phyloP scores from a whole-genome alignment of 2,888 invertebrate genomes.

The Timema podura region DNA sequence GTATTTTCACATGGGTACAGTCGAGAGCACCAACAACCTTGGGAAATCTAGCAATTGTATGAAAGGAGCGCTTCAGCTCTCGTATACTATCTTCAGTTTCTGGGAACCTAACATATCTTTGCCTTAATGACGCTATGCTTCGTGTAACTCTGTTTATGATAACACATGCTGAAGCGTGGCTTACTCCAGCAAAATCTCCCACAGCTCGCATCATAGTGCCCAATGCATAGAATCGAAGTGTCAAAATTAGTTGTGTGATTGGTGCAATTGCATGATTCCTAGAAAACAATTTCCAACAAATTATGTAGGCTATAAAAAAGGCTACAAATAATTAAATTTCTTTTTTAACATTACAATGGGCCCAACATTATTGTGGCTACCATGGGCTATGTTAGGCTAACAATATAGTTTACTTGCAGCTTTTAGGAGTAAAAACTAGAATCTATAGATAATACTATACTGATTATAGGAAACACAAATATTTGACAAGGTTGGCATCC shows the following conservation, averaged over 20 bases:
- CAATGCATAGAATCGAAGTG: conserved; percentile 17
- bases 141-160: conserved; percentile 11
- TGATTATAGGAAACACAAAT: too few relatives aligned
- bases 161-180: not conserved
- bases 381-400: too few relatives aligned
- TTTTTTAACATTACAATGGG: too few relatives aligned
- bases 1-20: conserved; percentile 19
- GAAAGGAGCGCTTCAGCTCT: not conserved
- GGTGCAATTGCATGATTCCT: conserved; percentile 14
- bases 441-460: too few relatives aligned
- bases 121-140: conserved; percentile 7
- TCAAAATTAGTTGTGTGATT: conserved; percentile 13
- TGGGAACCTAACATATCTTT: conserved; percentile 6
- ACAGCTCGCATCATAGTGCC: not conserved
- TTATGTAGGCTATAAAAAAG: too few relatives aligned
- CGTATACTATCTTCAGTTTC: not conserved
- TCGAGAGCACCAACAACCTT: conserved; percentile 15
- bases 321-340: too few relatives aligned
- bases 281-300: not conserved
- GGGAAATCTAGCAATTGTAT: not conserved
- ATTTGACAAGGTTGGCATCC: too few relatives aligned
- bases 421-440: too few relatives aligned
- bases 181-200: conserved; percentile 17
- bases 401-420: too few relatives aligned
- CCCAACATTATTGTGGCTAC: too few relatives aligned